Conservation (phyloP, 2,113 vertebrate genomes). For the Gymnorhina tibicen region DNA sequence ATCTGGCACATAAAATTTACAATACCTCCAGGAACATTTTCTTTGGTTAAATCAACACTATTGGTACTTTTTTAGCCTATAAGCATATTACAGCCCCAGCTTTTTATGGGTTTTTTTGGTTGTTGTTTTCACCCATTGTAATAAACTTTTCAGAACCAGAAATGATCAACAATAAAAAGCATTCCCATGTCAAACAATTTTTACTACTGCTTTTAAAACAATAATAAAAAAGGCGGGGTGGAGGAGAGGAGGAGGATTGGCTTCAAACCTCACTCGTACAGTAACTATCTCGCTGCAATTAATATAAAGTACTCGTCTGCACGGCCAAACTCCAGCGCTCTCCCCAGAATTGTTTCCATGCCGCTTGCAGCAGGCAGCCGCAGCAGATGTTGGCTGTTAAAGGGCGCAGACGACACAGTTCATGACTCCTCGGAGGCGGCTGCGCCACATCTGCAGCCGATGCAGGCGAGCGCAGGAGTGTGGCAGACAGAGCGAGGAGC, state of each 20-base stretch:
- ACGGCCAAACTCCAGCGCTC: slow-evolving; percentile 29
- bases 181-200: slow-evolving; percentile 52
- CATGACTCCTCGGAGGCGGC: slow-evolving; percentile 79
- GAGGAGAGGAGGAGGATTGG: accelerated
- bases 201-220: slow-evolving; percentile 60
- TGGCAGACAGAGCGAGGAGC: slow-evolving; percentile 64
- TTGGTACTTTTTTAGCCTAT: slow-evolving; percentile 69
- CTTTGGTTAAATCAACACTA: slow-evolving; percentile 73
- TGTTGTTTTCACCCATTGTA: slow-evolving; percentile 75
- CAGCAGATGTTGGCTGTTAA: slow-evolving; percentile 85
- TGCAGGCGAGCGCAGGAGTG: slow-evolving; percentile 73
- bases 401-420: slow-evolving; percentile 81
- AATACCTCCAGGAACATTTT: slow-evolving; percentile 75
- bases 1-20: slow-evolving; percentile 80
- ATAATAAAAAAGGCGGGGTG: not conserved
- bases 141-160: slow-evolving; percentile 73
- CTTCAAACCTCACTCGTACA: not conserved
- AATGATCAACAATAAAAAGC: slow-evolving; percentile 72
- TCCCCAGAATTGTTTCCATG: slow-evolving; percentile 62
- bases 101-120: slow-evolving; percentile 66
- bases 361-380: slow-evolving; percentile 71
- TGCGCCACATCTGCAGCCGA: slow-evolving; percentile 80
- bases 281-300: slow-evolving; percentile 64
- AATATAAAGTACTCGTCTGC: slow-evolving; percentile 54
- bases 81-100: slow-evolving; percentile 60